Conservation (phyloP, 2,113 vertebrate genomes). For the Sialia sialis region DNA sequence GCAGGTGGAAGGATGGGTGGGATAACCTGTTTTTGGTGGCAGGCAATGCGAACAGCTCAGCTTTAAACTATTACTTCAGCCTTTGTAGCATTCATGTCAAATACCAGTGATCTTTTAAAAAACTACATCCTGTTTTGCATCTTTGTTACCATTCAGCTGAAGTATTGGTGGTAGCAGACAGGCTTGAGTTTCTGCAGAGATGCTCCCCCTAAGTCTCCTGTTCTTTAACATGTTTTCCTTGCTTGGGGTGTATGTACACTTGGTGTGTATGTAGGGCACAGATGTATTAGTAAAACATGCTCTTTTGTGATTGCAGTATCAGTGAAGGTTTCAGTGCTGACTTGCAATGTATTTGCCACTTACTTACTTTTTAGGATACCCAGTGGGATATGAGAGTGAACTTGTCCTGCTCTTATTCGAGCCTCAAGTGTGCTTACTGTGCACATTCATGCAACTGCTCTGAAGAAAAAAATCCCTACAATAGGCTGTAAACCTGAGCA, state of each 20-base stretch:
- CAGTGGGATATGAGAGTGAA: not conserved
- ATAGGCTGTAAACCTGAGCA: conserved; percentile 2
- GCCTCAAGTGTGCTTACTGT: conserved; percentile 15
- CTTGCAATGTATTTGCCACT: not conserved
- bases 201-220: not conserved
- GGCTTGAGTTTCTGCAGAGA: not conserved
- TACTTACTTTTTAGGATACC: conserved; percentile 1
- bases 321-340: conserved; percentile 16
- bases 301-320: not conserved
- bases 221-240: not conserved
- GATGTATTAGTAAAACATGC: not conserved
- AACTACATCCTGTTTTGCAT: not conserved
- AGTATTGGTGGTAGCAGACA: not conserved
- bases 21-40: fast-evolving
- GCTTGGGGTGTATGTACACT: not conserved
- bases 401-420: not conserved
- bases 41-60: not conserved
- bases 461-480: conserved; percentile 4
- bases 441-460: conserved; percentile 20
- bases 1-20: too few relatives aligned
- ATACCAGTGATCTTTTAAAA: not conserved
- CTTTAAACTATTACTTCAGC: not conserved
- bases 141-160: not conserved
- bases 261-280: not conserved
- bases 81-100: not conserved